Evolutionary conservation across 2,797 vertebrate species (phyloP), one percentile per base, ranked within the genome.

Genomic region (Sebastolobus alascanus): DNA sequence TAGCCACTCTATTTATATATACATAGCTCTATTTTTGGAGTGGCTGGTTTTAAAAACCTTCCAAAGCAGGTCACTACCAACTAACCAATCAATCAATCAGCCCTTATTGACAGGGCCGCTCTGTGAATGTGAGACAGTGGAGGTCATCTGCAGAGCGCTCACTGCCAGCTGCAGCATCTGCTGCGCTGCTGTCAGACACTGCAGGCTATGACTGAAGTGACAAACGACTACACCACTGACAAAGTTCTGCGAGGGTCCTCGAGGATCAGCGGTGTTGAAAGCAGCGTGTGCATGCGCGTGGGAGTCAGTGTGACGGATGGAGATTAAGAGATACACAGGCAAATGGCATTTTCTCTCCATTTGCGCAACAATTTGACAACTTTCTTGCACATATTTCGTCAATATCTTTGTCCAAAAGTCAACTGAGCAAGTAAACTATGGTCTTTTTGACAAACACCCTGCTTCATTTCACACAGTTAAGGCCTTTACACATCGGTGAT

Each of bases 51-150:
- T 27, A 65, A 58, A 46, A 68, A 50, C 31, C 29, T 66, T 59
- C 75, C 18, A 79, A 84, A 85, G 75, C 80, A 73, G 85, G 68
- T 87, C 86, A 85, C 55, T 20, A 46, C 50, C n/a, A 37, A 70
- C 68, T 59, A 67, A 46, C 50, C n/a, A 29, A 73, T 68, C 63
- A 66, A 81, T 90, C 75, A 68, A 87, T 89, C 84, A 18, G 71
- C 38, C 11, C 27, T 55, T 64, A 88, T 80, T 61, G 71, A 90
- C 74, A 59, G 16, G 20, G 73, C 38, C 2, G 2, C 8, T 79
- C 25, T 69, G 82, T 61, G 60, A 65, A 83, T 54, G 65, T 59
- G 68, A 73, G 70, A 72, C 72, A 63, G 67, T 16, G 70, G 75
- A 81, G 87, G 86, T 87, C 83, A 67, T 72, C 14, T 56, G 68